These are phyloP conservation scores for Branchellion lobata DNA, from an alignment of 2,888 invertebrate genomes.

Conservation along the genomic window DNA sequence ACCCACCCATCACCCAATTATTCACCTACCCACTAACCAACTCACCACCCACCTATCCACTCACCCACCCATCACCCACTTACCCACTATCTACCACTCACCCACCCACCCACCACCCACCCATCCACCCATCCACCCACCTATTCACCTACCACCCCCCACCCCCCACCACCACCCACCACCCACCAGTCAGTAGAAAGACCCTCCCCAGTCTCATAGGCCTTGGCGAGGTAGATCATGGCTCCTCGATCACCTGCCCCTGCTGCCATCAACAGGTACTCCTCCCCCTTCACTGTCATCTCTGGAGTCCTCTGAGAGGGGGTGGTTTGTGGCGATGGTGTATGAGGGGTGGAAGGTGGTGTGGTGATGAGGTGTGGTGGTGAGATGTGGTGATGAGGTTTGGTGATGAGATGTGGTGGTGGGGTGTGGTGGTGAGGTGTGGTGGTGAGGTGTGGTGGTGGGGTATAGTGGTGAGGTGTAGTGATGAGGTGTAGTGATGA, in stretches of 20 bases:
- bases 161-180: not conserved
- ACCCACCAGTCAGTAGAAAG: constrained; percentile 59
- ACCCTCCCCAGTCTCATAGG: constrained; percentile 64
- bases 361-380: no score
- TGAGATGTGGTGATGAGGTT: no score
- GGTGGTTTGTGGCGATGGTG: no score
- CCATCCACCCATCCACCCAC: not conserved
- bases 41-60: not conserved
- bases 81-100: not conserved
- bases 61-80: not conserved
- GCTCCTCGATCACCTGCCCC: constrained; percentile 65
- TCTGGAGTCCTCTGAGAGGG: constrained; percentile 55
- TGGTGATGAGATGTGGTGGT: no score
- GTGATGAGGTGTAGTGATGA: no score
- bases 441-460: no score
- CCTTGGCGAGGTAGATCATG: constrained; percentile 65
- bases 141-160: not conserved
- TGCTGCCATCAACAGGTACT: constrained; percentile 64
- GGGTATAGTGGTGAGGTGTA: no score
- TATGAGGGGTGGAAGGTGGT: no score
- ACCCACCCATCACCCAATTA: not conserved
- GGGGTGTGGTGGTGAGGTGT: no score
- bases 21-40: not conserved
- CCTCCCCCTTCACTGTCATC: constrained; percentile 60
- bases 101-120: not conserved